These are phyloP conservation scores for Dicaeum eximium DNA, from an alignment of 2,113 vertebrate genomes.

Conservation along the genomic window DNA sequence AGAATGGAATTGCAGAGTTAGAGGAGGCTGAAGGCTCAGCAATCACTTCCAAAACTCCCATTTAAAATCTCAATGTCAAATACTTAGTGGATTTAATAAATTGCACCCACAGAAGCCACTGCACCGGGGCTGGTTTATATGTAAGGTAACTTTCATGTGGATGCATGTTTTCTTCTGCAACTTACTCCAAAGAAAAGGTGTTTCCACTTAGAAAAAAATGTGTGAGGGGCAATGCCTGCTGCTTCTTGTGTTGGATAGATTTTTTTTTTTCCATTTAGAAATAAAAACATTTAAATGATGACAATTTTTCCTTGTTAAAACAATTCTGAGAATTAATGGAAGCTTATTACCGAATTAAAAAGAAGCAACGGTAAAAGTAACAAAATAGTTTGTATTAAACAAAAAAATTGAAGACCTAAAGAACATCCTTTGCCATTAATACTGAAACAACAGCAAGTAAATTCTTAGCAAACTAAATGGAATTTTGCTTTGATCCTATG, in stretches of 20 bases:
- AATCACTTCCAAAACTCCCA: not conserved
- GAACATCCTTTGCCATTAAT: not conserved
- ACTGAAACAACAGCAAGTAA: not conserved
- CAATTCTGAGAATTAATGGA: not conserved
- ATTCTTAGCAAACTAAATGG: not conserved
- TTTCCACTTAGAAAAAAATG: not conserved
- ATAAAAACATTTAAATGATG: not conserved
- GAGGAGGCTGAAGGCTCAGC: not conserved
- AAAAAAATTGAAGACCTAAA: not conserved
- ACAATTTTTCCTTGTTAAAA: not conserved
- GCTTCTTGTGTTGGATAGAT: not conserved
- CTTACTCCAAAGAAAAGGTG: not conserved
- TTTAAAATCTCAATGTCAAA: not conserved
- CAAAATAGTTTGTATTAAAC: not conserved
- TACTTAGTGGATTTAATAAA: not conserved
- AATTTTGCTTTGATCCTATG: not conserved
- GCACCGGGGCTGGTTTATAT: not conserved
- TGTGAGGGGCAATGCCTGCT: not conserved
- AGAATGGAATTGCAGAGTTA: not conserved
- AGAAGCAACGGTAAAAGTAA: not conserved
- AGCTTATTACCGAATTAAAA: not conserved
- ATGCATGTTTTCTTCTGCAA: not conserved
- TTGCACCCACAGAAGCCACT: not conserved
- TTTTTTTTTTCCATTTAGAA: not conserved
- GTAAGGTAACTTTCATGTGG: not conserved